These are phyloP conservation scores for Protophormia terraenovae DNA, from an alignment of 2,888 invertebrate genomes.

Conservation along the genomic window DNA sequence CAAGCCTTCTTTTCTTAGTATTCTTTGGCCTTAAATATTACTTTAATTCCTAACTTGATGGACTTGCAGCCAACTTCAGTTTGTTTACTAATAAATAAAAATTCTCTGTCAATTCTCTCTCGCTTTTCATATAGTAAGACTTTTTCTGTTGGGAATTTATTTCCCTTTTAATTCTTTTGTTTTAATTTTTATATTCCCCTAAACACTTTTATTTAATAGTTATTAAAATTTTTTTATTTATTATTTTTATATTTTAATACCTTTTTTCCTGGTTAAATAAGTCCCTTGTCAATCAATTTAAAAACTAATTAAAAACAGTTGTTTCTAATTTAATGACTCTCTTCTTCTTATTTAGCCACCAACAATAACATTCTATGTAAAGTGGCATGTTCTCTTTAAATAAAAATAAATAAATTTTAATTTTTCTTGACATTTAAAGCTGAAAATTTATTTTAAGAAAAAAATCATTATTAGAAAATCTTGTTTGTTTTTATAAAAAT, in stretches of 20 bases:
- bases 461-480: background rate
- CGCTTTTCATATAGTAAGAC: too few species aligned
- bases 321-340: conserved; percentile 46
- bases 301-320: conserved; percentile 61
- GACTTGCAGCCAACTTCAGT: too few species aligned
- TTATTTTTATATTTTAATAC: background rate
- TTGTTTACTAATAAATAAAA: too few species aligned
- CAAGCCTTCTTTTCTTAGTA: too few species aligned
- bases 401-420: conserved; percentile 11
- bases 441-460: background rate
- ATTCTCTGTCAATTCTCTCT: too few species aligned
- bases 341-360: too few species aligned
- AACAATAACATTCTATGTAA: background rate
- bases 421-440: conserved; percentile 5
- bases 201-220: background rate
- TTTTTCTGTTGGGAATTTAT: too few species aligned
- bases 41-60: too few species aligned
- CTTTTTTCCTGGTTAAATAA: background rate
- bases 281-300: conserved; percentile 56
- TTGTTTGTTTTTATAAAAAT: conserved; percentile 20
- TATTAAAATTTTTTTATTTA: background rate
- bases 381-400: conserved; percentile 41
- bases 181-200: background rate
- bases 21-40: too few species aligned
- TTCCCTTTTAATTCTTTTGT: too few species aligned